Conservation (phyloP, 2,888 invertebrate genomes). For the Caradrina clavipalpis region DNA sequence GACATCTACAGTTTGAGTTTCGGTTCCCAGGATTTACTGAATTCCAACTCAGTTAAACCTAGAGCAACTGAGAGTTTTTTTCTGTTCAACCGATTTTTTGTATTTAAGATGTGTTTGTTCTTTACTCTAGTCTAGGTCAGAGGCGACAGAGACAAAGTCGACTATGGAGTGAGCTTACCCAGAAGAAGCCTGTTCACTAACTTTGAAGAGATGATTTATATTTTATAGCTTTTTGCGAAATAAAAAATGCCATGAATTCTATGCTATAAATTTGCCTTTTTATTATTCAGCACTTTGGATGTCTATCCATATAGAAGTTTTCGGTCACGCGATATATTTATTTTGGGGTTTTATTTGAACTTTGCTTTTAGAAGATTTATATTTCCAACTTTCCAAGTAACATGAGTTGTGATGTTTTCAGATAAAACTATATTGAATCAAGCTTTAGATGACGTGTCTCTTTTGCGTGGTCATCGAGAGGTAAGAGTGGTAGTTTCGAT, state of each 20-base stretch:
- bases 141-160: too few species aligned
- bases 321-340: constrained; percentile 76
- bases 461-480: constrained; percentile 90
- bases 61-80: constrained; percentile 12
- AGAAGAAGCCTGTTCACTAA: too few species aligned
- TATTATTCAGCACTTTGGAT: constrained; percentile 75
- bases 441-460: constrained; percentile 92
- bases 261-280: constrained; percentile 65
- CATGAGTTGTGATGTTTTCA: constrained; percentile 78
- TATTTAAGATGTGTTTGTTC: too few species aligned
- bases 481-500: constrained; percentile 76
- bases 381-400: constrained; percentile 10
- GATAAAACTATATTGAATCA: constrained; percentile 93
- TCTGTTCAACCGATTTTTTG: background rate
- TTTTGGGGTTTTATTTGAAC: constrained; percentile 62
- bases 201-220: constrained; percentile 4
- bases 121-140: too few species aligned
- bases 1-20: background rate
- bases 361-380: constrained; percentile 43
- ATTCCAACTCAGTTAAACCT: background rate
- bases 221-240: constrained; percentile 43
- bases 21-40: background rate
- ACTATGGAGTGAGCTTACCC: too few species aligned
- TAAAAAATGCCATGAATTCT: constrained; percentile 64
- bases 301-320: constrained; percentile 70